phyloP scores from a whole-genome alignment of 2,113 vertebrate genomes.

The Forbesichthys agassizii region DNA sequence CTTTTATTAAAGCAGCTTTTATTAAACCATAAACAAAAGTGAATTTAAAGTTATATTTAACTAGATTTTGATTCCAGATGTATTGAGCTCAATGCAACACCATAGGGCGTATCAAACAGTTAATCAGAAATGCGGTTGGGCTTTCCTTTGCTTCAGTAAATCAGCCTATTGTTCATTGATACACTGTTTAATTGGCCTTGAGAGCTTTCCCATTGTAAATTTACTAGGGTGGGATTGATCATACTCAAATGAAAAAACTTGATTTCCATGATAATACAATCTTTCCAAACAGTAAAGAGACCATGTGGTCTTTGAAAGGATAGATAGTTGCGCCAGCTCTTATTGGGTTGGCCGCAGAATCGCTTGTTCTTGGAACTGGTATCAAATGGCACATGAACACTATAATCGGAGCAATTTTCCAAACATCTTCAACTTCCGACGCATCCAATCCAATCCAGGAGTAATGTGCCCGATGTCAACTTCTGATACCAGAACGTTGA shows the following conservation, averaged over 20 bases:
- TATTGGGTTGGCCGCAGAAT: slow-evolving; percentile 85
- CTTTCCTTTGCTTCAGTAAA: slow-evolving; percentile 10
- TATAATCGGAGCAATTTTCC: slow-evolving; percentile 83
- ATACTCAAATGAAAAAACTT: slow-evolving; percentile 79
- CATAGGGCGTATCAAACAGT: not conserved
- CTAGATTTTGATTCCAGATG: too few species aligned
- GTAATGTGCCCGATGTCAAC: slow-evolving; percentile 72
- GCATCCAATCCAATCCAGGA: slow-evolving; percentile 77
- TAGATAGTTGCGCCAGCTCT: slow-evolving; percentile 86
- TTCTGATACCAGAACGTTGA: slow-evolving; percentile 76
- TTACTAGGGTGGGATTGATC: slow-evolving; percentile 54
- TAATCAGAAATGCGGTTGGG: not conserved
- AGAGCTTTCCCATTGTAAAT: slow-evolving; percentile 44
- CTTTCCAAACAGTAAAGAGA: slow-evolving; percentile 82
- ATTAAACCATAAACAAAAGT: too few species aligned
- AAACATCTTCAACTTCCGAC: slow-evolving; percentile 80
- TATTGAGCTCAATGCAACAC: too few species aligned
- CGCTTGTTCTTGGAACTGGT: slow-evolving; percentile 86
- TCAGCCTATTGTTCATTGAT: slow-evolving; percentile 33
- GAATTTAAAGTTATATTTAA: too few species aligned
- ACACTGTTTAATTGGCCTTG: slow-evolving; percentile 42
- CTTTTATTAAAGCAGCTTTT: not conserved
- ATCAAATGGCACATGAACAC: slow-evolving; percentile 83
- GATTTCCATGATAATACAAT: slow-evolving; percentile 88
- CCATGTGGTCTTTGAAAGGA: slow-evolving; percentile 88